These are phyloP conservation scores for Ispidina lecontei DNA, from an alignment of 2,797 vertebrate species.

Conservation along the genomic window DNA sequence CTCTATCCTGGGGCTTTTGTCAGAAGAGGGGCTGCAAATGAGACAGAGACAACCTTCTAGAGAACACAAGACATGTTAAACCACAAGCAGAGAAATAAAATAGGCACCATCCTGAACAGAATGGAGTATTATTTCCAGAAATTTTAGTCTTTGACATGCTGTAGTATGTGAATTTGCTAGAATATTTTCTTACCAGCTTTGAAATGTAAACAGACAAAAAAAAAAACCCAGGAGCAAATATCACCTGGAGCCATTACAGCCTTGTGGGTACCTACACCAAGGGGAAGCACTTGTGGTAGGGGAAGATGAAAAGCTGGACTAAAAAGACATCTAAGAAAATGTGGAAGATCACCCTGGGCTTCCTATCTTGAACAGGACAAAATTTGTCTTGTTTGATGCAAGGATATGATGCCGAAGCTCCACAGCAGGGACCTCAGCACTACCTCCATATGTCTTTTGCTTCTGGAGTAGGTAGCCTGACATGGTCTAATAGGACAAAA, in stretches of 20 bases:
- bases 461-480: not conserved
- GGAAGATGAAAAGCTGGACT: not conserved
- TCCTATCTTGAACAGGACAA: not conserved
- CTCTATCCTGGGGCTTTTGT: not conserved
- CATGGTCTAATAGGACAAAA: not conserved
- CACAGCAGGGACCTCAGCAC: not conserved
- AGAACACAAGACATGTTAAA: not conserved
- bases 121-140: not conserved
- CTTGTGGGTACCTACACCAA: not conserved
- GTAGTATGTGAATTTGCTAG: not conserved
- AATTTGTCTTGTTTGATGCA: not conserved
- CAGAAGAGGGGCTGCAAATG: fast-evolving
- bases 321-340: not conserved
- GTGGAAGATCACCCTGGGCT: not conserved
- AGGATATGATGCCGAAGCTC: not conserved
- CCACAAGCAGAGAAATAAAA: not conserved
- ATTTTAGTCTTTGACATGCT: not conserved
- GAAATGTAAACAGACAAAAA: not conserved
- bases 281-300: not conserved
- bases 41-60: not conserved
- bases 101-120: not conserved
- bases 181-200: not conserved
- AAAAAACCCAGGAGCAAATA: not conserved
- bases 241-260: not conserved
- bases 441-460: not conserved